Percentiles rank a stretch among this genome's conserved stretches.
Conservation (phyloP, 2,113 vertebrate species). For the Rallus limicola region DNA sequence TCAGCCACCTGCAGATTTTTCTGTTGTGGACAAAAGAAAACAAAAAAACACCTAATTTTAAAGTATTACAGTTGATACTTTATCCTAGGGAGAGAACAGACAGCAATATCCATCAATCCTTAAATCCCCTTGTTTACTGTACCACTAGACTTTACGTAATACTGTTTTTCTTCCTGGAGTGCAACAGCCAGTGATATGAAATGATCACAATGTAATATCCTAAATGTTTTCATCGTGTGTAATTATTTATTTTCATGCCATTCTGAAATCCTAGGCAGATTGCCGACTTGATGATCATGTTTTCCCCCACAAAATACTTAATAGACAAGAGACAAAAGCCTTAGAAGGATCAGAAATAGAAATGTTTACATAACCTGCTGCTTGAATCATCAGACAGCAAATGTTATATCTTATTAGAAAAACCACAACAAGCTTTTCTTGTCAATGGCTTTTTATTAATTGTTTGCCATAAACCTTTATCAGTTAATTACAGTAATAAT, state of each 20-base stretch:
- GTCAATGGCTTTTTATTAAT: not conserved
- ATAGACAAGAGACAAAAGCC: conserved; percentile 55
- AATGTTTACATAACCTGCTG: conserved; percentile 65
- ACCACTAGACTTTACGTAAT: conserved; percentile 56
- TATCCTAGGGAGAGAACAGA: not conserved
- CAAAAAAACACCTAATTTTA: not conserved
- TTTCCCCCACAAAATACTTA: conserved; percentile 58
- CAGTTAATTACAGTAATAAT: conserved; percentile 37
- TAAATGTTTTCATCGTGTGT: conserved; percentile 65
- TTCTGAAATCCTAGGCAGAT: conserved; percentile 70
- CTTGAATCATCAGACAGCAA: conserved; percentile 47
- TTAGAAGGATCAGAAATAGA: conserved; percentile 68
- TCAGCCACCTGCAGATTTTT: not conserved
- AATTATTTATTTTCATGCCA: conserved; percentile 74
- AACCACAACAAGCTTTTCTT: conserved; percentile 13
- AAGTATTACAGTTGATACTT: conserved; percentile 1
- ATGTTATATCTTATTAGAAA: conserved; percentile 38
- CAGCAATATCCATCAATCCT: conserved; percentile 25
- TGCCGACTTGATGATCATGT: conserved; percentile 58
- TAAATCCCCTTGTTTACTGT: conserved; percentile 72
- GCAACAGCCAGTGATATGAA: conserved; percentile 58
- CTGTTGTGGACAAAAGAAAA: not conserved
- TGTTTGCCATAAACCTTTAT: not conserved
- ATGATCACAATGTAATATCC: conserved; percentile 61
- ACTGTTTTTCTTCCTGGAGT: conserved; percentile 57